Conservation (phyloP, 2,113 vertebrate genomes). For the Ptychochromis oligacanthus region DNA sequence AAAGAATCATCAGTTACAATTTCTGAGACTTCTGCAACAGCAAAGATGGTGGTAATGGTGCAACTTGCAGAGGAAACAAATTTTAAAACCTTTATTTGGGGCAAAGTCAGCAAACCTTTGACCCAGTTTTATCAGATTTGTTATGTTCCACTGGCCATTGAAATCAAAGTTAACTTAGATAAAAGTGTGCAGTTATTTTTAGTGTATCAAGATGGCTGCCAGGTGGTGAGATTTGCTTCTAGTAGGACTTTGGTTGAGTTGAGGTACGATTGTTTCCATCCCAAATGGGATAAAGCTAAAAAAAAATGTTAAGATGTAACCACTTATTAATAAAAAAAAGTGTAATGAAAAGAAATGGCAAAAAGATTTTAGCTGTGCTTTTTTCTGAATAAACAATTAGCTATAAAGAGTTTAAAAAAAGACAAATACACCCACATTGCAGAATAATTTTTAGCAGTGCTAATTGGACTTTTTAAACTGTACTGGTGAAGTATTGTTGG, state of each 20-base stretch:
- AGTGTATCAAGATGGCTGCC: too few relatives aligned
- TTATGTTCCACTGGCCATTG: neutral
- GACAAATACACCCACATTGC: neutral
- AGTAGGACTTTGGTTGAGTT: neutral
- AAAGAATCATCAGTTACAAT: too few relatives aligned
- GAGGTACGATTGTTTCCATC: neutral
- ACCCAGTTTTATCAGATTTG: neutral
- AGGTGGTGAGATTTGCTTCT: neutral
- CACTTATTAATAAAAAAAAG: too few relatives aligned
- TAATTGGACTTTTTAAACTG: neutral
- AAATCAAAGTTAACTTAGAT: neutral
- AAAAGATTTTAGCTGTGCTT: neutral
- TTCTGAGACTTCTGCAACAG: too few relatives aligned
- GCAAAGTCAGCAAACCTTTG: fast-evolving
- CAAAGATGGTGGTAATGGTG: too few relatives aligned
- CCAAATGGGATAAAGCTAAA: neutral
- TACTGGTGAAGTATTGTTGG: neutral
- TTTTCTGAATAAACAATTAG: neutral
- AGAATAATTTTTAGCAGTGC: neutral
- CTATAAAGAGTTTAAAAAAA: neutral
- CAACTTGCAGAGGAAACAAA: too few relatives aligned
- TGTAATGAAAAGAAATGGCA: neutral
- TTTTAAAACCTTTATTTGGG: neutral
- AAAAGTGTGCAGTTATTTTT: too few relatives aligned
- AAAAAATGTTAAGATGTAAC: neutral